phyloP scores from a whole-genome alignment of 37 sponge, comb jelly and placozoan species.

The Amphimedon queenslandica region DNA sequence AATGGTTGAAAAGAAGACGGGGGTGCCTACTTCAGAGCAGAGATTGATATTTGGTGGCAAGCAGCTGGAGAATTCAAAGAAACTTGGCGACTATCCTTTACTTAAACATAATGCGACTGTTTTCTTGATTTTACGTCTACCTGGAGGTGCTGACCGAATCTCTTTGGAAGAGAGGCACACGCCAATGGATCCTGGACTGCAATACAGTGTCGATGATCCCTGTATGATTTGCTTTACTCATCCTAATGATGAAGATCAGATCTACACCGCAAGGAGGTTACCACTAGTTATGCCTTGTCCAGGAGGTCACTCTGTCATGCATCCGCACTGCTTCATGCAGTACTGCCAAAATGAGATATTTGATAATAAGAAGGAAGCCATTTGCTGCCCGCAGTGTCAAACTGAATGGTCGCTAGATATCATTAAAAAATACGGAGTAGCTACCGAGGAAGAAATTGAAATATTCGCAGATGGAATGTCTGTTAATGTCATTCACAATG shows the following conservation, averaged over 20 bases:
- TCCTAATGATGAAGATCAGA: background rate
- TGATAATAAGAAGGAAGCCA: conserved; percentile 13
- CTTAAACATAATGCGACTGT: conserved; percentile 19
- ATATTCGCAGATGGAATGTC: conserved; percentile 16
- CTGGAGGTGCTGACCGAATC: conserved; percentile 23
- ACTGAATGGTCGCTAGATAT: conserved; percentile 30
- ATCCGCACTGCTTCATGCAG: conserved; percentile 24
- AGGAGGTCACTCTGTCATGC: background rate
- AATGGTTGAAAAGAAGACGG: conserved; percentile 13
- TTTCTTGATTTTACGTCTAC: conserved; percentile 44
- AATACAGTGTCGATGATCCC: conserved; percentile 8
- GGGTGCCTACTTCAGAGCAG: conserved; percentile 28
- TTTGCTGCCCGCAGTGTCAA: conserved; percentile 19
- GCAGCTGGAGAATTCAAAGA: conserved; percentile 25
- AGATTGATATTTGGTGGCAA: conserved; percentile 51
- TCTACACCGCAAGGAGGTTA: too few species aligned
- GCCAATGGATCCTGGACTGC: background rate
- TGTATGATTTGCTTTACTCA: conserved; percentile 15
- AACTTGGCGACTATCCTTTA: conserved; percentile 22
- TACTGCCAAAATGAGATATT: conserved; percentile 12
- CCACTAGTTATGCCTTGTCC: conserved; percentile 19
- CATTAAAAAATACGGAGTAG: conserved; percentile 23
- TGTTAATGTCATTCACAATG: conserved; percentile 20
- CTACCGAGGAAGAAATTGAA: conserved; percentile 11
- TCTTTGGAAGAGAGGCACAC: background rate